phyloP scores from a whole-genome alignment of 2,797 vertebrate genomes.

The Acanthopagrus latus region DNA sequence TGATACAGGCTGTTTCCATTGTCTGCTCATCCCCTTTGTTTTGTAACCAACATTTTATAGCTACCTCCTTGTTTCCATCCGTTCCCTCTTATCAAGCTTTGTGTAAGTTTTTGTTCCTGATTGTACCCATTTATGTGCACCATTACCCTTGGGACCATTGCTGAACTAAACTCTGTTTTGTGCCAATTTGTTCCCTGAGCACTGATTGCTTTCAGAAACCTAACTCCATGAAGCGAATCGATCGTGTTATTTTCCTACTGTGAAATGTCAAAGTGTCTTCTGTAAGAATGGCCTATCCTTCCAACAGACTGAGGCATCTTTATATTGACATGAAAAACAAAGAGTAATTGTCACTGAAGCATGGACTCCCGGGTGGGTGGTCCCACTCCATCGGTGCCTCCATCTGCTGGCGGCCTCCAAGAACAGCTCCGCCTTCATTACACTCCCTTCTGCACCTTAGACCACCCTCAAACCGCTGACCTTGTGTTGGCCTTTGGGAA shows the following conservation, averaged over 20 bases:
- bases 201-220: no score
- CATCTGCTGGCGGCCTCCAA: conserved; percentile 51
- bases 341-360: conserved; percentile 51
- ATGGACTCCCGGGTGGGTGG: conserved; percentile 68
- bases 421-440: conserved; percentile 43
- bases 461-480: conserved; percentile 79
- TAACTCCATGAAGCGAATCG: background rate
- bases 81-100: no score
- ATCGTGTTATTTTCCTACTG: background rate
- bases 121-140: no score
- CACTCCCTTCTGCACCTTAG: conserved; percentile 29
- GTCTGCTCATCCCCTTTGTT: no score
- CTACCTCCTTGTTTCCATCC: no score
- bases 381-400: conserved; percentile 62
- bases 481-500: conserved; percentile 70
- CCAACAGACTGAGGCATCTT: conserved; percentile 8
- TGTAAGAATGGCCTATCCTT: background rate
- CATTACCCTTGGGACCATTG: no score
- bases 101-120: no score
- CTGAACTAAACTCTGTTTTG: no score
- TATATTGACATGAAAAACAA: conserved; percentile 37
- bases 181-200: no score
- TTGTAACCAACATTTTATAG: no score
- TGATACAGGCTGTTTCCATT: no score
- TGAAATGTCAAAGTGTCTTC: conserved; percentile 2